Evolutionary conservation across 2,113 vertebrate species (phyloP).

Genomic region (Porphyrio hochstetteri): DNA sequence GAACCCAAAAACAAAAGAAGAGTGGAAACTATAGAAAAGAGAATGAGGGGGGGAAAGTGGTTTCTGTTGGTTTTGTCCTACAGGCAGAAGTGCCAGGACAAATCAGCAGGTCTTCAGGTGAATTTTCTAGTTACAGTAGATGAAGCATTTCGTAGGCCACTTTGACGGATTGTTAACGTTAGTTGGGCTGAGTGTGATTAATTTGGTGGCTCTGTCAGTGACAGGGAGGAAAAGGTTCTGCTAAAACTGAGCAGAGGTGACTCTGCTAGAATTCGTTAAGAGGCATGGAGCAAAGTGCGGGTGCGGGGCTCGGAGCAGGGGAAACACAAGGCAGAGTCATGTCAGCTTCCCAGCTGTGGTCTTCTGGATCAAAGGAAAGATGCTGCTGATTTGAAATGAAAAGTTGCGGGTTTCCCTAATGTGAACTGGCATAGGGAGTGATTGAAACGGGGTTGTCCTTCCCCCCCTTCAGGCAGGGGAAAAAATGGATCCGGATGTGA

Average conservation of each 20-base stretch:
- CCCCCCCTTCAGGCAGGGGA: not conserved
- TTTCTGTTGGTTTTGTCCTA: slow-evolving; percentile 74
- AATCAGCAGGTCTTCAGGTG: slow-evolving; percentile 83
- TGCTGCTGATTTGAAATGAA: slow-evolving; percentile 3
- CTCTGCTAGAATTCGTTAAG: slow-evolving; percentile 53
- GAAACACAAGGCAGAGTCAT: not conserved
- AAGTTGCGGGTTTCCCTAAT: not conserved
- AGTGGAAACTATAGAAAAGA: not conserved
- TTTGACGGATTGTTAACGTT: slow-evolving; percentile 92
- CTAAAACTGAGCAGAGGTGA: slow-evolving; percentile 76
- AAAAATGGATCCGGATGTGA: slow-evolving; percentile 49
- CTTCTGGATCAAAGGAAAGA: slow-evolving; percentile 54
- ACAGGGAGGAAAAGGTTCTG: slow-evolving; percentile 78
- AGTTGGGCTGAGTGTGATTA: slow-evolving; percentile 92
- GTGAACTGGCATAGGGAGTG: not conserved
- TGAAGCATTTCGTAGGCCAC: slow-evolving; percentile 79
- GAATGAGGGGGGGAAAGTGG: not conserved
- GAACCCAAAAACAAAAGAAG: not conserved
- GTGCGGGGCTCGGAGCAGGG: not conserved
- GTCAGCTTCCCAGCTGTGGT: slow-evolving; percentile 28
- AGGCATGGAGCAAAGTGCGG: not conserved
- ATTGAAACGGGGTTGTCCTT: not conserved
- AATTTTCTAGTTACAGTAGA: slow-evolving; percentile 84
- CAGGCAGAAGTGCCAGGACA: slow-evolving; percentile 76
- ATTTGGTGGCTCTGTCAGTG: slow-evolving; percentile 83